Percentiles rank a stretch among this genome's conserved stretches.
These are phyloP conservation scores for Blastobasis lacticolella DNA, from an alignment of 2,888 invertebrate genomes.

Conservation along the genomic window DNA sequence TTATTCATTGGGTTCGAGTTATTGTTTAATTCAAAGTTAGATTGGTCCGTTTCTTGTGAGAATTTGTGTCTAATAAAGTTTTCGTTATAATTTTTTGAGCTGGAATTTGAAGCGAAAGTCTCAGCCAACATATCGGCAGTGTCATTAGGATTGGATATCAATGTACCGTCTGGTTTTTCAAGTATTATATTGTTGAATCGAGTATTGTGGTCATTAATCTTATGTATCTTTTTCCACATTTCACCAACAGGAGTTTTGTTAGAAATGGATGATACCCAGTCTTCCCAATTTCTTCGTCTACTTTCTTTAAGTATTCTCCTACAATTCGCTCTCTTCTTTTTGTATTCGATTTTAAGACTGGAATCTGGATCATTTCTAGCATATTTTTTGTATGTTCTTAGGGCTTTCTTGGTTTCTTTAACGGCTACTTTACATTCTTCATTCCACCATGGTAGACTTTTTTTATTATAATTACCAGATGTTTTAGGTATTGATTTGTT, in stretches of 20 bases:
- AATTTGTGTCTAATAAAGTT: constrained; percentile 2
- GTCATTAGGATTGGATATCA: neutral
- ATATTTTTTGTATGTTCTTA: constrained; percentile 1
- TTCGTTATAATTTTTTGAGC: constrained; percentile 9
- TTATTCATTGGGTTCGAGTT: constrained; percentile 6
- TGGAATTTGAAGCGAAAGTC: constrained; percentile 9
- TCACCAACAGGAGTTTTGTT: constrained; percentile 3
- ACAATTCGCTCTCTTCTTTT: too few species aligned
- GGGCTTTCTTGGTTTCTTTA: constrained; percentile 2
- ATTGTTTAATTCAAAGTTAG: neutral
- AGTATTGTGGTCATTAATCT: neutral
- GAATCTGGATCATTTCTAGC: too few species aligned
- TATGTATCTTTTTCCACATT: constrained; percentile 7
- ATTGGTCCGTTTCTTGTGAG: neutral
- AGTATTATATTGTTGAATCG: neutral
- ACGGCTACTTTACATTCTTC: constrained; percentile 4
- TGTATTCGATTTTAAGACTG: too few species aligned
- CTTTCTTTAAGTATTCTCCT: neutral
- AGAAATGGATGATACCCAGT: constrained; percentile 7
- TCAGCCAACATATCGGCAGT: constrained; percentile 5
- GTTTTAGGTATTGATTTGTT: neutral
- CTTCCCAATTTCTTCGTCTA: constrained; percentile 3
- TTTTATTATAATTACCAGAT: neutral
- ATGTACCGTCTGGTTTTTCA: neutral
- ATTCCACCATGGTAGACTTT: constrained; percentile 4